Evolutionary conservation across 2,797 vertebrate genomes (phyloP).

Genomic region (Neomorphus geoffroyi): DNA sequence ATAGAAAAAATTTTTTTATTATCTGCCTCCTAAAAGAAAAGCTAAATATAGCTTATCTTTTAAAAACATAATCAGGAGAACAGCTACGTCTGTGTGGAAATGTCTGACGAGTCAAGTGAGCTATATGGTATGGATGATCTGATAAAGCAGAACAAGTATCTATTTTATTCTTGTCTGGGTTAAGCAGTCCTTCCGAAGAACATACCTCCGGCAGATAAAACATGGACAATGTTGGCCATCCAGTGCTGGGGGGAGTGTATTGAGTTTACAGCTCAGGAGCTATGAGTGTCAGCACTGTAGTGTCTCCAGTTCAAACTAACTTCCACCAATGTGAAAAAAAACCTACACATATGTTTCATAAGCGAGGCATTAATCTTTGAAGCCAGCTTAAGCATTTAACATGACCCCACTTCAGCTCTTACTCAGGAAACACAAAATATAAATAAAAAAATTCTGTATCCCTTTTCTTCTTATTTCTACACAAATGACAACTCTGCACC

Average conservation of each 20-base stretch:
- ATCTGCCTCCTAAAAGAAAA: background rate
- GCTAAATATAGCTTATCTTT: background rate
- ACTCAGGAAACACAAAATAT: background rate
- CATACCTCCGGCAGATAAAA: background rate
- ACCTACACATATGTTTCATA: fast-evolving
- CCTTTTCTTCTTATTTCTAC: background rate
- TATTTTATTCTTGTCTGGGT: background rate
- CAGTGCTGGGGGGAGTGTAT: background rate
- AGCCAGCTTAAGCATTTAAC: background rate
- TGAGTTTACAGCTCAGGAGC: background rate
- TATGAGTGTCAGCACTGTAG: background rate
- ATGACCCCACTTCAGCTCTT: background rate
- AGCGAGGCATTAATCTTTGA: background rate
- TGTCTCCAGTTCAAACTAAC: background rate
- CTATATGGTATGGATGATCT: background rate
- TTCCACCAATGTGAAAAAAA: background rate
- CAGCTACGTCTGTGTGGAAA: background rate
- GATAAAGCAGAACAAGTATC: background rate
- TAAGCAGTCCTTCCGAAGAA: background rate
- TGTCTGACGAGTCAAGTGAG: background rate
- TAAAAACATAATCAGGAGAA: background rate
- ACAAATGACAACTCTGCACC: background rate
- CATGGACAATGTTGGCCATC: background rate
- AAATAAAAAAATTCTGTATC: background rate
- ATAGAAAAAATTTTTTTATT: no score